Conservation (phyloP, 2,888 invertebrate species). For the Cataglyphis livida region DNA sequence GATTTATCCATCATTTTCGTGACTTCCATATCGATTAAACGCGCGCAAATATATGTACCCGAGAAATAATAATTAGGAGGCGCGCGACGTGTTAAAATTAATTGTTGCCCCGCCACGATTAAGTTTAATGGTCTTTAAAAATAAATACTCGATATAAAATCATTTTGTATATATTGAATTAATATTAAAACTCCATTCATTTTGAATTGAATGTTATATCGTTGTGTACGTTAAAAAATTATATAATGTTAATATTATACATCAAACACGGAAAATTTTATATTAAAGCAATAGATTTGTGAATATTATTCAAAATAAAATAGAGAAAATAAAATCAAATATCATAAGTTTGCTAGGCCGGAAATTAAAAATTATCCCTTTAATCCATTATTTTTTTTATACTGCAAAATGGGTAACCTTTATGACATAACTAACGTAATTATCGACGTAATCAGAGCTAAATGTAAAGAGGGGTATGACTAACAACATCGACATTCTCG, state of each 20-base stretch:
- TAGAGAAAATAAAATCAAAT: not conserved
- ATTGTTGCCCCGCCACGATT: slow-evolving; percentile 2
- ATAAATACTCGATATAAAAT: not conserved
- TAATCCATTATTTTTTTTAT: not conserved
- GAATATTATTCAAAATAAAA: not conserved
- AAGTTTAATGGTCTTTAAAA: slow-evolving; percentile 13
- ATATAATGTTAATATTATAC: not conserved
- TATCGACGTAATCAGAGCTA: slow-evolving; percentile 13
- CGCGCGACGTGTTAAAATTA: slow-evolving; percentile 23
- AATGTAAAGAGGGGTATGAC: not conserved
- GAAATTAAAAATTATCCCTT: not conserved
- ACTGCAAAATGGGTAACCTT: not conserved
- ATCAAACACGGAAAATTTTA: not conserved
- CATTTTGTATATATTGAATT: not conserved
- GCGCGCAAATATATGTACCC: slow-evolving; percentile 19
- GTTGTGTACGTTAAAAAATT: not conserved
- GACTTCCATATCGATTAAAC: slow-evolving; percentile 19
- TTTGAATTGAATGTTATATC: not conserved
- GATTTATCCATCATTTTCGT: slow-evolving; percentile 49
- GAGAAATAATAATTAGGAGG: slow-evolving; percentile 47
- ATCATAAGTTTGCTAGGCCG: not conserved
- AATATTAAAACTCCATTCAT: not conserved
- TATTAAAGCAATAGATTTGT: not conserved
- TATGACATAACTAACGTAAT: not conserved
- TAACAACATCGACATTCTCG: slow-evolving; percentile 14